Evolutionary conservation across 2,888 invertebrate genomes (phyloP).

Genomic region (Pristionchus mayeri): DNA sequence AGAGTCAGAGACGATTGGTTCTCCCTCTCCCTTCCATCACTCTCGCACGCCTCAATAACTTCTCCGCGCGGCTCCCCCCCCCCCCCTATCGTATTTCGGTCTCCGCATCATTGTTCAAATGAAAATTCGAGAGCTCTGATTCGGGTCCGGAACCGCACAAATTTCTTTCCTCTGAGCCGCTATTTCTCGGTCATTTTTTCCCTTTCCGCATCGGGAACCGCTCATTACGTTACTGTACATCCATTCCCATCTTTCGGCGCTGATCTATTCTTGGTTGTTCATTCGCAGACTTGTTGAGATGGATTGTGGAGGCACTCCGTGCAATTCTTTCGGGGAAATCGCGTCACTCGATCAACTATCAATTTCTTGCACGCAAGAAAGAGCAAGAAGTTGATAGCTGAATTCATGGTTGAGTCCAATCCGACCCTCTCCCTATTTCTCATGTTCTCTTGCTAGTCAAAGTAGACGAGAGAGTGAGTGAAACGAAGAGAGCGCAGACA

Average conservation of each 20-base stretch:
- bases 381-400: background rate
- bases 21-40: background rate
- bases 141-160: background rate
- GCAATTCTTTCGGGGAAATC: background rate
- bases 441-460: too few relatives aligned
- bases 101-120: constrained; percentile 28
- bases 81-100: too few relatives aligned
- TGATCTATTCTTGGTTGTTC: constrained; percentile 1
- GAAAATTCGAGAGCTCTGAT: constrained; percentile 5
- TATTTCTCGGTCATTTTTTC: background rate
- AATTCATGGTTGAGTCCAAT: background rate
- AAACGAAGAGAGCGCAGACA: too few relatives aligned
- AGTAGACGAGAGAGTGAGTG: too few relatives aligned
- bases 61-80: background rate
- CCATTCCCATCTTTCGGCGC: background rate
- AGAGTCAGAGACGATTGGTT: background rate
- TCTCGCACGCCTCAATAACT: background rate
- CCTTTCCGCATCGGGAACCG: background rate
- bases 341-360: background rate
- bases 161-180: background rate
- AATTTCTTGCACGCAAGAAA: background rate
- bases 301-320: too few relatives aligned
- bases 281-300: background rate
- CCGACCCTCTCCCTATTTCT: too few relatives aligned
- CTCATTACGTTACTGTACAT: constrained; percentile 17